Evolutionary conservation across 2,888 invertebrate species (phyloP).

Genomic region (Campoletis raptor): DNA sequence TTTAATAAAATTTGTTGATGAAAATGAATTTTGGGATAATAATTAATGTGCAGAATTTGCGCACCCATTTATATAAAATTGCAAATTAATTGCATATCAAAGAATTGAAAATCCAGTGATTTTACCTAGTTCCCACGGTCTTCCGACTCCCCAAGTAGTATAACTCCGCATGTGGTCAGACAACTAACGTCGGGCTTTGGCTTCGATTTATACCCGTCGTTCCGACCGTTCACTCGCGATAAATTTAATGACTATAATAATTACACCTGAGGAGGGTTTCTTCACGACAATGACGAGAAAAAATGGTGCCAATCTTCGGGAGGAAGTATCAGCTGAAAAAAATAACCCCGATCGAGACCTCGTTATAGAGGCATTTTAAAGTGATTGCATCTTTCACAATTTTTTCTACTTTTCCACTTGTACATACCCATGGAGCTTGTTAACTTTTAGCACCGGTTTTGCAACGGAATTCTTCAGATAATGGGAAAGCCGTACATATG

Average conservation of each 20-base stretch:
- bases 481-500: constrained; percentile 20
- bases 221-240: constrained; percentile 20
- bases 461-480: constrained; percentile 37
- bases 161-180: constrained; percentile 73
- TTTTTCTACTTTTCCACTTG: neutral
- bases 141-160: constrained; percentile 72
- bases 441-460: constrained; percentile 36
- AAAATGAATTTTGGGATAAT: neutral
- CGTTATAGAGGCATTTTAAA: constrained; percentile 51
- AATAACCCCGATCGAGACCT: constrained; percentile 48
- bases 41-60: neutral
- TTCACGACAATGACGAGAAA: neutral
- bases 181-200: constrained; percentile 42
- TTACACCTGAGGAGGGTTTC: constrained; percentile 11
- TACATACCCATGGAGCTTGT: constrained; percentile 30
- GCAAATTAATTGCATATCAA: neutral
- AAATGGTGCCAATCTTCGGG: constrained; percentile 16
- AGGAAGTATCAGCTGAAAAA: constrained; percentile 13
- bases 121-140: neutral
- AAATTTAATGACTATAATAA: constrained; percentile 43
- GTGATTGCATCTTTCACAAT: constrained; percentile 45
- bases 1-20: neutral
- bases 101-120: neutral
- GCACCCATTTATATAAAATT: neutral
- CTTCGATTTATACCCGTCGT: constrained; percentile 40